Conservation (phyloP, 2,113 vertebrate species). For the Xenopus borealis region DNA sequence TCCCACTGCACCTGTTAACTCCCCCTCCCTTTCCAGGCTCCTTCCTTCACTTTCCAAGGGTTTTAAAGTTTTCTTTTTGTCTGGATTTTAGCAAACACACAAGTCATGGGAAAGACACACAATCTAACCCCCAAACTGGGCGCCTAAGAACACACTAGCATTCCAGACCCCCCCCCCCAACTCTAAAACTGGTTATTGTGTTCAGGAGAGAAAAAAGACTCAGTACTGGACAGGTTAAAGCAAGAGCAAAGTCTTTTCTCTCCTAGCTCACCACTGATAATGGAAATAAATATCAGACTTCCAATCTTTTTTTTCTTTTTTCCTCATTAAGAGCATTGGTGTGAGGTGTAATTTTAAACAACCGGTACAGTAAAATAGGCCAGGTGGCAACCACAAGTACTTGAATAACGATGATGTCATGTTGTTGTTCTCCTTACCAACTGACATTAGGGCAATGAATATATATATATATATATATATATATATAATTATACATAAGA, state of each 20-base stretch:
- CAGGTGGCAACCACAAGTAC: too few relatives aligned
- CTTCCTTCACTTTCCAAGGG: constrained; percentile 31
- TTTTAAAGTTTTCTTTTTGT: constrained; percentile 36
- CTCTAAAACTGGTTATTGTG: constrained; percentile 14
- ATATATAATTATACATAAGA: too few relatives aligned
- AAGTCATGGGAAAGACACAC: constrained; percentile 40
- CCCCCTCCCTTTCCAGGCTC: constrained; percentile 6
- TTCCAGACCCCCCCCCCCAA: constrained; percentile 14
- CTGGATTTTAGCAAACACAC: constrained; percentile 37
- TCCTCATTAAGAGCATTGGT: too few relatives aligned
- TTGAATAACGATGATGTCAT: too few relatives aligned
- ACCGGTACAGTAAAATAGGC: too few relatives aligned
- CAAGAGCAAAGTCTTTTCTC: background rate
- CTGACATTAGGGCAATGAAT: too few relatives aligned
- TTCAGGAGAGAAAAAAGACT: background rate
- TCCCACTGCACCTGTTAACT: constrained; percentile 32
- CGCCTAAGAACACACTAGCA: constrained; percentile 13
- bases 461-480: too few relatives aligned
- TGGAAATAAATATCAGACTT: too few relatives aligned
- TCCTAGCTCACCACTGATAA: too few relatives aligned
- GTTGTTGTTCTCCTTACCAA: too few relatives aligned
- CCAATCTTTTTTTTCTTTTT: too few relatives aligned
- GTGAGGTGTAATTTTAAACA: too few relatives aligned
- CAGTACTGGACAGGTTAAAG: background rate
- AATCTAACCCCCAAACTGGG: constrained; percentile 8